Conservation (phyloP, 2,888 invertebrate genomes). For the Drosophila niveifrons region DNA sequence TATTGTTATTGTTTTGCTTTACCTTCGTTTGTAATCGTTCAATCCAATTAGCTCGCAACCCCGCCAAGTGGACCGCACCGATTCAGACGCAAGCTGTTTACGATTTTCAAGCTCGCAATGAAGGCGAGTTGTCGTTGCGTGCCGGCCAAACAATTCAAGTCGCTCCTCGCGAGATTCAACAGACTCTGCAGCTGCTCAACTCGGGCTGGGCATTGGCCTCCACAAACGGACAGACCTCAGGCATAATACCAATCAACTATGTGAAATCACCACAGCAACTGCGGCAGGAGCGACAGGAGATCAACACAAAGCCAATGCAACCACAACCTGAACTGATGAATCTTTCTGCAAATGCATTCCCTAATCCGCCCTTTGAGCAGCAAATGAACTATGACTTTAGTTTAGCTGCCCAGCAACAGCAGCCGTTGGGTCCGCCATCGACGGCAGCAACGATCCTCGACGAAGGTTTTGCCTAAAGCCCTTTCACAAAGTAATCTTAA, state of each 20-base stretch:
- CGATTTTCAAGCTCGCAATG: conserved; percentile 90
- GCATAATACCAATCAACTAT: conserved; percentile 89
- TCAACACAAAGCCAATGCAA: conserved; percentile 21
- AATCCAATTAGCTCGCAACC: conserved; percentile 87
- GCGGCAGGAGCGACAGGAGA: conserved; percentile 66
- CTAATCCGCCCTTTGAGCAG: conserved; percentile 68
- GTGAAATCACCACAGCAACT: conserved; percentile 82
- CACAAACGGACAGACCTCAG: conserved; percentile 87
- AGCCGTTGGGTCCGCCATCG: conserved; percentile 70
- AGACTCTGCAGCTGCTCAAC: conserved; percentile 87
- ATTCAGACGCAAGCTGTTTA: conserved; percentile 90
- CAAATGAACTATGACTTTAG: conserved; percentile 69
- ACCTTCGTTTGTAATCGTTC: conserved; percentile 12
- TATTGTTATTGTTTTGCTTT: conserved; percentile 14
- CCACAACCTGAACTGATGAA: conserved; percentile 74
- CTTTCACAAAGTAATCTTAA: conserved; percentile 27
- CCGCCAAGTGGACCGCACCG: conserved; percentile 89
- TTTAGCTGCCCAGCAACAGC: conserved; percentile 64
- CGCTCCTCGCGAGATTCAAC: conserved; percentile 94
- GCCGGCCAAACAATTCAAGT: conserved; percentile 92
- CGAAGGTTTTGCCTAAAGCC: conserved; percentile 56
- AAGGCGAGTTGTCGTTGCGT: conserved; percentile 91
- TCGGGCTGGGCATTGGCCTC: conserved; percentile 90
- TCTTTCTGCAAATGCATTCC: conserved; percentile 73
- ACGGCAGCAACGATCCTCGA: conserved; percentile 51